Percentiles rank a stretch among this genome's conserved stretches.
phyloP scores from a whole-genome alignment of 1,140 invertebrate genomes.

The Plutomurus gul region DNA sequence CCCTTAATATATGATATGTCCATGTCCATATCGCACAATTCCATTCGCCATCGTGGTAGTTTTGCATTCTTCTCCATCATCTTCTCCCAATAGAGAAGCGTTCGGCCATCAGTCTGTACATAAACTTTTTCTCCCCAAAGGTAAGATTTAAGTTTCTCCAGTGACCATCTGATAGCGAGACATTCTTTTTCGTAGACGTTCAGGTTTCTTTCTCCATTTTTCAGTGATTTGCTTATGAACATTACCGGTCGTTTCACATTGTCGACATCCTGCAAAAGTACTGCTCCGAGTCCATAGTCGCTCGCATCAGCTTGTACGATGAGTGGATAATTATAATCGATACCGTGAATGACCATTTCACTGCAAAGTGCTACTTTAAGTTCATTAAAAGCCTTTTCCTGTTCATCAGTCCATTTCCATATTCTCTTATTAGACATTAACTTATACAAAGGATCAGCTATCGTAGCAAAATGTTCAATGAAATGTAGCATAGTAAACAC shows the following conservation, averaged over 20 bases:
- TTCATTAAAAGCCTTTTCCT: slow-evolving; percentile 46
- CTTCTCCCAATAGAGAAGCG: slow-evolving; percentile 31
- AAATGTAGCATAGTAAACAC: slow-evolving; percentile 48
- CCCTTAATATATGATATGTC: background rate
- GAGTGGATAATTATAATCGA: slow-evolving; percentile 41
- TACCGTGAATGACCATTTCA: no score
- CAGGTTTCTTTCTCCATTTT: background rate
- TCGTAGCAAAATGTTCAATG: slow-evolving; percentile 50
- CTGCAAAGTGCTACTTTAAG: slow-evolving; percentile 42
- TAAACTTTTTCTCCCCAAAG: slow-evolving; percentile 39
- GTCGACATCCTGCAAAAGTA: slow-evolving; percentile 36
- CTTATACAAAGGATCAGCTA: slow-evolving; percentile 44
- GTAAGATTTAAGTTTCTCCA: slow-evolving; percentile 42
- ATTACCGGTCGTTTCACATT: slow-evolving; percentile 15
- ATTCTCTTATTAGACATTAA: slow-evolving; percentile 23
- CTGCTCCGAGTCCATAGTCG: slow-evolving; percentile 39
- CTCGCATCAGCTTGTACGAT: slow-evolving; percentile 33
- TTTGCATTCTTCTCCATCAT: slow-evolving; percentile 22
- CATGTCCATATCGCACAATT: background rate
- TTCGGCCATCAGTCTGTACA: slow-evolving; percentile 44
- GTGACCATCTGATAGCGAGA: slow-evolving; percentile 39
- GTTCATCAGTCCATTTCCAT: slow-evolving; percentile 35
- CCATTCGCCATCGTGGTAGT: slow-evolving; percentile 44
- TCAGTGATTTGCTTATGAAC: slow-evolving; percentile 35
- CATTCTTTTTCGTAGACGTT: slow-evolving; percentile 41